Percentiles rank a stretch among this genome's conserved stretches.
These are phyloP conservation scores for Elysia chlorotica DNA, from an alignment of 1,140 invertebrate species.

Conservation along the genomic window DNA sequence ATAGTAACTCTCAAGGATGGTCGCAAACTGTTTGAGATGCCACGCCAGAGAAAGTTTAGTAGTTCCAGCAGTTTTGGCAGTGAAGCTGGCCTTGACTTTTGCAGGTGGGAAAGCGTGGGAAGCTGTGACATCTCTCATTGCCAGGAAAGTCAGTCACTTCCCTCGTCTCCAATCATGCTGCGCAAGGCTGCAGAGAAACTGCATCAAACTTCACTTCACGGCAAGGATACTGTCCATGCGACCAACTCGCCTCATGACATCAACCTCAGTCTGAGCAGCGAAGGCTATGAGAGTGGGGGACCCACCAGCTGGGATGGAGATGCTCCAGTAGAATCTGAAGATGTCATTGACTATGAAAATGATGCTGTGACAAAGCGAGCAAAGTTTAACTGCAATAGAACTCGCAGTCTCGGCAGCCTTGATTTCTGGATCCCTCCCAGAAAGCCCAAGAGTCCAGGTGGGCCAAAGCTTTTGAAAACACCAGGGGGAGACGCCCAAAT, in stretches of 20 bases:
- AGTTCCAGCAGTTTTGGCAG: not conserved
- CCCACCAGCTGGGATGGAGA: slow-evolving; percentile 1
- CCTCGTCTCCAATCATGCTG: slow-evolving; percentile 50
- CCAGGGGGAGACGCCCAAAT: too few species aligned
- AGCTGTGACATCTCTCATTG: slow-evolving; percentile 27
- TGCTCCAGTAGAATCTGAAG: not conserved
- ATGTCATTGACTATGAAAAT: too few species aligned
- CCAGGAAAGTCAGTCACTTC: slow-evolving; percentile 43
- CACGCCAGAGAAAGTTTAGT: slow-evolving; percentile 28
- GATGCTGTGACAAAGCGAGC: not conserved
- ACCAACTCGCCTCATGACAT: not conserved
- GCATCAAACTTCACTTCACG: slow-evolving; percentile 53
- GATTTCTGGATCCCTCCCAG: slow-evolving; percentile 17
- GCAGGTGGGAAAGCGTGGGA: slow-evolving; percentile 27
- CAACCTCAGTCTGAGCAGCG: not conserved
- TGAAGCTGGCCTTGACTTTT: not conserved
- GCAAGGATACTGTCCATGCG: slow-evolving; percentile 25
- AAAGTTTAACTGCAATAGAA: slow-evolving; percentile 9
- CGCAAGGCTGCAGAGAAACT: slow-evolving; percentile 51
- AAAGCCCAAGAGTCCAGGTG: too few species aligned
- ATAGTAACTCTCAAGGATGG: slow-evolving; percentile 48
- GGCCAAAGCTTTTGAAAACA: too few species aligned
- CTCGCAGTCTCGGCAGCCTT: slow-evolving; percentile 13
- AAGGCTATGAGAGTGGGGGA: too few species aligned
- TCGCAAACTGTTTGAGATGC: slow-evolving; percentile 47